Evolutionary conservation across 2,113 vertebrate genomes (phyloP).

Genomic region (Agapornis roseicollis): DNA sequence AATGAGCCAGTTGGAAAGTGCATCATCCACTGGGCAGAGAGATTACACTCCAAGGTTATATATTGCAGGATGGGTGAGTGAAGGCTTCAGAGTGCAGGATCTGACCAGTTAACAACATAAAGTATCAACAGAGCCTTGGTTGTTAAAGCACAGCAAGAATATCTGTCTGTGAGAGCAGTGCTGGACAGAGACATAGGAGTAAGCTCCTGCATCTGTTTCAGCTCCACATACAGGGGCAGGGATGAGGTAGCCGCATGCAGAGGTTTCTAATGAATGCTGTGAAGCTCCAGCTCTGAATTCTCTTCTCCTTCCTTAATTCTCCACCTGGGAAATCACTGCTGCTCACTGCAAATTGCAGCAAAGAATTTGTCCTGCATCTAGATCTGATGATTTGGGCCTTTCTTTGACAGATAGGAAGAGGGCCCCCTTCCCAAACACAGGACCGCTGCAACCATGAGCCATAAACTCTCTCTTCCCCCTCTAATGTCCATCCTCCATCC

Average conservation of each 20-base stretch:
- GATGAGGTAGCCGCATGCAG: background rate
- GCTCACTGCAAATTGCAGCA: background rate
- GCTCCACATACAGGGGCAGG: background rate
- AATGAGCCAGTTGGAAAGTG: background rate
- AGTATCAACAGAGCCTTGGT: fast-evolving
- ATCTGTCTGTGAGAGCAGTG: background rate
- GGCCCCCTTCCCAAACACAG: background rate
- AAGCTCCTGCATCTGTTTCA: background rate
- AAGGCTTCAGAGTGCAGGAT: background rate
- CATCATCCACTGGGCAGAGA: background rate
- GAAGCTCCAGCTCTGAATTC: background rate
- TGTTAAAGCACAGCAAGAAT: background rate
- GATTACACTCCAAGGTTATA: background rate
- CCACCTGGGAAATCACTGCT: background rate
- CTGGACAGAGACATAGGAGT: constrained; percentile 26
- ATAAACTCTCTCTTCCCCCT: background rate
- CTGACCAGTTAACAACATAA: background rate
- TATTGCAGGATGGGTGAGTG: background rate
- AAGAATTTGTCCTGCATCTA: background rate
- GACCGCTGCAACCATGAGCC: background rate
- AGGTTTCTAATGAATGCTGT: background rate
- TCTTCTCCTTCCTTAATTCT: background rate
- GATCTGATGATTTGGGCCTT: background rate
- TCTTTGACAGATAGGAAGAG: background rate
- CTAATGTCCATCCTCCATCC: background rate